Base-by-base conservation (phyloP, 1,140 invertebrate species). In the Idris sp. region DNA sequence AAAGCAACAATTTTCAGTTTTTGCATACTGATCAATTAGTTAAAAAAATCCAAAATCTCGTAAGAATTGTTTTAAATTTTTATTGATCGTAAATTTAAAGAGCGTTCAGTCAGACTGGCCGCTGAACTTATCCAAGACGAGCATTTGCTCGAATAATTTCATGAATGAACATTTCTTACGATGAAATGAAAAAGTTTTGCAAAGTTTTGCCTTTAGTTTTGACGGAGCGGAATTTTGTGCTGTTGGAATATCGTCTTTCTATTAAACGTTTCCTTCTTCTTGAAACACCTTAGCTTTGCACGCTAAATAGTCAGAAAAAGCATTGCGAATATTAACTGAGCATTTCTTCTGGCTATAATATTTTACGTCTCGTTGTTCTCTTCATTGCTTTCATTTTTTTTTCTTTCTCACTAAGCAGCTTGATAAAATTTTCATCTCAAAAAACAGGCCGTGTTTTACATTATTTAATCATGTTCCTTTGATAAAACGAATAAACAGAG, bases 111-210 rank as follows among this genome's bases (percentile, higher is more conserved):
- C n/a, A 9, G 28, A n/a, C 28, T 22, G 19, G 19, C 2, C 28
- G 22, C 22, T 8, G 8, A 25, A 8, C 3, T 25, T 25, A 25
- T 30, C 3, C 28, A 2, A 6, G 9, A n/a, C 5, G 26, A 56
- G 31, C 8, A 40, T 68, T 74, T 33, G 31, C 41, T 15, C 41
- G 48, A 56, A 75, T 69, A 59, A 75, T 48, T 75, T 53, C 31
- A 36, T 33, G 44, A 59, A 64, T 41, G 53, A 65, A 75, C 51
- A 58, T 69, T 69, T 43, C 38, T 68, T 54, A 58, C 44, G 72
- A 18, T 28, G 30, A 74, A 79, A 81, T 78, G 79, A 71, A 76
- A 81, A 83, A 83, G 79, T 81, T 81, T 38, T 8, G 26, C 8
- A 4, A 61, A 79, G 81, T 53, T 81, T 81, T 71, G 48, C 64